A percentile compares a stretch with the other conserved stretches of the same genome.
Evolutionary conservation across 92 coral and sea anemone species (phyloP).

Genomic region (Galaxea fascicularis): DNA sequence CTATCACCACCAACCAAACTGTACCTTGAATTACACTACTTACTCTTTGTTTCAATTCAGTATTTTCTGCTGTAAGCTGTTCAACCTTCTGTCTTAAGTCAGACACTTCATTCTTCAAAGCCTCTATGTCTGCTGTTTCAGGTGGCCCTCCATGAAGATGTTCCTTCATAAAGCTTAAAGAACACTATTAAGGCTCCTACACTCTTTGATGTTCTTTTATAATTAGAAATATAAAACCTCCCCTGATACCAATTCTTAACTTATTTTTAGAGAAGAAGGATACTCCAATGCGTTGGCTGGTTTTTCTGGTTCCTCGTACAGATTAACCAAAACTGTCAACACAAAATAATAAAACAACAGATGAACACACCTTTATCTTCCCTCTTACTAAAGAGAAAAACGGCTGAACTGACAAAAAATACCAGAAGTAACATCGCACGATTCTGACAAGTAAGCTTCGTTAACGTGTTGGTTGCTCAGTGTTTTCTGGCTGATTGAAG

Average conservation of each 20-base stretch:
- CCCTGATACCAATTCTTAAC: too few relatives aligned
- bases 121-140: constrained; percentile 95
- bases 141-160: constrained; percentile 95
- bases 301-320: constrained; percentile 98
- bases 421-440: too few relatives aligned
- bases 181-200: constrained; percentile 8
- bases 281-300: constrained; percentile 98
- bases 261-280: too few relatives aligned
- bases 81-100: constrained; percentile 85
- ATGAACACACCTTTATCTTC: background rate
- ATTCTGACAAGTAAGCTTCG: too few relatives aligned
- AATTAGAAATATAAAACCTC: too few relatives aligned
- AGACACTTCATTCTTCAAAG: constrained; percentile 83
- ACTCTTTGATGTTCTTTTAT: background rate
- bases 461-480: too few relatives aligned
- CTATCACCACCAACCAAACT: background rate
- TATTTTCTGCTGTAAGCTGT: constrained; percentile 87
- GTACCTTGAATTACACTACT: background rate
- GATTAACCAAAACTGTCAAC: constrained; percentile 84
- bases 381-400: background rate
- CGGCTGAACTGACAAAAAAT: too few relatives aligned
- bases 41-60: constrained; percentile 91
- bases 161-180: constrained; percentile 79
- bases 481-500: too few relatives aligned
- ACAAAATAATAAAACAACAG: background rate